phyloP scores from a whole-genome alignment of 2,797 vertebrate genomes.

The Dallia pectoralis region DNA sequence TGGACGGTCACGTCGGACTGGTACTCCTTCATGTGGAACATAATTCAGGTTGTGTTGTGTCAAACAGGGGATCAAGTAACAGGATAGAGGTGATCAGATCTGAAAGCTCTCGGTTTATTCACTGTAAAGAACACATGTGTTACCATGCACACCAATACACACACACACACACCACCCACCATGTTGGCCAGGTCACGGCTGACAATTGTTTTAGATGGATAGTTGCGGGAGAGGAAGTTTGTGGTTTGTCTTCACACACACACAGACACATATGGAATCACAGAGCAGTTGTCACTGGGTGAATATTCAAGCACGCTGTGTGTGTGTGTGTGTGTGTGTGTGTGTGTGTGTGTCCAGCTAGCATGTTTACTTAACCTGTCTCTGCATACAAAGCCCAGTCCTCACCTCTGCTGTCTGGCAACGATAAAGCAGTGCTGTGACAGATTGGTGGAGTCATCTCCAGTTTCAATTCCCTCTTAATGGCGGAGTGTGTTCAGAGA shows the following conservation, averaged over 20 bases:
- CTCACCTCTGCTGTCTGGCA: slow-evolving; percentile 51
- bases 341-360: slow-evolving; percentile 37
- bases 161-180: neutral
- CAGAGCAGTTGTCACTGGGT: no score
- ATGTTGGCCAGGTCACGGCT: slow-evolving; percentile 21
- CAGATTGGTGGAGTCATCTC: slow-evolving; percentile 55
- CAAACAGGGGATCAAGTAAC: neutral
- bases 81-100: neutral
- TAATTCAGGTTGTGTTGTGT: neutral
- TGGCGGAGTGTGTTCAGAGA: slow-evolving; percentile 32
- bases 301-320: no score
- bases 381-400: slow-evolving; percentile 44
- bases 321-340: slow-evolving; percentile 39
- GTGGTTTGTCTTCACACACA: slow-evolving; percentile 62
- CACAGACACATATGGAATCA: no score
- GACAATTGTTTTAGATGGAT: slow-evolving; percentile 42
- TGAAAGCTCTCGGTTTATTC: neutral
- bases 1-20: neutral
- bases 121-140: neutral
- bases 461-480: slow-evolving; percentile 53
- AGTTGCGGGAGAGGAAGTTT: slow-evolving; percentile 67
- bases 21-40: neutral
- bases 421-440: slow-evolving; percentile 55
- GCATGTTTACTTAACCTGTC: slow-evolving; percentile 68
- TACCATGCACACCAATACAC: neutral